Percentiles rank a stretch among this genome's conserved stretches.
These are phyloP conservation scores for Acleris cristana DNA, from an alignment of 2,888 invertebrate genomes.

Conservation along the genomic window DNA sequence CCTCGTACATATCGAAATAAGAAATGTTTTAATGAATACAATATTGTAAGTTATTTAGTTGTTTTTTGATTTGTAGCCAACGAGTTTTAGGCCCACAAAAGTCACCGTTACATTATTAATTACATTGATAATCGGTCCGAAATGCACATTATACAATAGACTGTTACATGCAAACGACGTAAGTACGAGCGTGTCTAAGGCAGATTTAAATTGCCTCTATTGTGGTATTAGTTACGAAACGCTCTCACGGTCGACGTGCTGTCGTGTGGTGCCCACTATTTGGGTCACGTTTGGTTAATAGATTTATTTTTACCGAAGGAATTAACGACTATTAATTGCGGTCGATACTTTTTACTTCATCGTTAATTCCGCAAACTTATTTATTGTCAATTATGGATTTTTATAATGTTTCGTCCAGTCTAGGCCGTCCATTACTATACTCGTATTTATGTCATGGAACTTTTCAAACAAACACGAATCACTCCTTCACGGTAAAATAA, in stretches of 20 bases:
- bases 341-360: background rate
- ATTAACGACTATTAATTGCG: background rate
- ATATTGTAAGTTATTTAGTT: too few species aligned
- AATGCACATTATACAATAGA: slow-evolving; percentile 53
- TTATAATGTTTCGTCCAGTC: too few species aligned
- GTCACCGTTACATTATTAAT: background rate
- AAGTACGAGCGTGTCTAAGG: slow-evolving; percentile 66
- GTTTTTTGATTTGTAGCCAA: too few species aligned
- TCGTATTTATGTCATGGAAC: slow-evolving; percentile 3
- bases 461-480: background rate
- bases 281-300: slow-evolving; percentile 50
- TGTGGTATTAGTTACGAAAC: slow-evolving; percentile 66
- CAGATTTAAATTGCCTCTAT: slow-evolving; percentile 69
- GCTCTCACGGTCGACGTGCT: slow-evolving; percentile 71
- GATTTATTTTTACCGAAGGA: slow-evolving; percentile 33
- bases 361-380: background rate
- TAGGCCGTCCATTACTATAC: too few species aligned
- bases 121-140: slow-evolving; percentile 46
- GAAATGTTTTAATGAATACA: too few species aligned
- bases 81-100: too few species aligned
- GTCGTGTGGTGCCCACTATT: slow-evolving; percentile 56
- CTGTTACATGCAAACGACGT: slow-evolving; percentile 44
- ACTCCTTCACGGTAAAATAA: slow-evolving; percentile 6
- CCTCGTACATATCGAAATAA: too few species aligned
- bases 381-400: background rate